Evolutionary conservation across 2,888 invertebrate species (phyloP), one percentile per base, ranked within the genome.

Genomic region (Pammene aurita): DNA sequence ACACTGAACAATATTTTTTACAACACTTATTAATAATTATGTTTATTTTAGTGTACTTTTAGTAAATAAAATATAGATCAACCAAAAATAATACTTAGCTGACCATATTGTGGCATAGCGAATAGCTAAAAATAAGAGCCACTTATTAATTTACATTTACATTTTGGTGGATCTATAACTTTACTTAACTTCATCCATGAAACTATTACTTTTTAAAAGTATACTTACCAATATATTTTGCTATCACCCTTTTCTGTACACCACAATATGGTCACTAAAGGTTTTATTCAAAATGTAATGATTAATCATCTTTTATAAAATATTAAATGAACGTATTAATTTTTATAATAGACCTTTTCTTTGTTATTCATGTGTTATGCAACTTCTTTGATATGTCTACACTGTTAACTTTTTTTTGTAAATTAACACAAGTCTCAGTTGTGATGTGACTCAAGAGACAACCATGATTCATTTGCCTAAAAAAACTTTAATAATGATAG

Each of bases 41-140:
- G 2, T 38, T 38, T 9, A 38, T 7, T 9, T 38, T 9, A 38
- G 38, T 38, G 26, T 26, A 26, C 26, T 26, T 26, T 1, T 26
- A 26, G 4, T 11, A 13, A 42, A 42, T 0, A n/a, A 34, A 34
- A 16, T 73, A 79, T 76, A 77, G 77, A 80, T 67, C 80, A 80
- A 78, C 80, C 81, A 80, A 80, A 75, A 69, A 56, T 41, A 34
- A 42, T 55, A 56, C 42, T 48, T 56, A 61, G 56, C 66, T 56
- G 71, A 71, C 72, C 71, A 75, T 73, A 75, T 72, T 72, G 72
- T 74, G 72, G 71, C 70, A 69, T 65, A 48, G 42, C 34, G 13
- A 34, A 26, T 44, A 18, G 16, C 2, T 13, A 60, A 56, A 44
- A 9, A 9, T n/a, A 41, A 26, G 18, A 18, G 64, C 44, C 64